These are phyloP conservation scores for Daktulosphaira vitifoliae DNA, from an alignment of 1,140 invertebrate species.

Conservation along the genomic window DNA sequence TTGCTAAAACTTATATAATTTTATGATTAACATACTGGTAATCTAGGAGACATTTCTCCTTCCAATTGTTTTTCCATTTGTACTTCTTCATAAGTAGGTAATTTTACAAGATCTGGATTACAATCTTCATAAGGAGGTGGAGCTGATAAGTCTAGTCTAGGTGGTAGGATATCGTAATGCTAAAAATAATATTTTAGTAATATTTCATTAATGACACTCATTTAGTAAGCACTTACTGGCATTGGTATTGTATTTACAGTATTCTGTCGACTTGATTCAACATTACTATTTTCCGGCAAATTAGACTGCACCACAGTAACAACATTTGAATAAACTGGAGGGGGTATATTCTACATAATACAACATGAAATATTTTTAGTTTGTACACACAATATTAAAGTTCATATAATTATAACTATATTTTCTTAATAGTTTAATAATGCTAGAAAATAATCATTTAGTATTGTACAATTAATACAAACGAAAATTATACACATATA, in stretches of 20 bases:
- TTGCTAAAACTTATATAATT: too few relatives aligned
- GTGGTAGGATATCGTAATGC: conserved; percentile 57
- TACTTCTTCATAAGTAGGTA: conserved; percentile 85
- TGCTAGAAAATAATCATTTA: too few relatives aligned
- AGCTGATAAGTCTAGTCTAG: conserved; percentile 69
- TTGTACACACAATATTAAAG: too few relatives aligned
- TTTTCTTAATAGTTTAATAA: too few relatives aligned
- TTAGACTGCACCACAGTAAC: not conserved
- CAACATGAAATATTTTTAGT: too few relatives aligned
- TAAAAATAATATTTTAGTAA: not conserved
- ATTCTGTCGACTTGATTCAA: too few relatives aligned
- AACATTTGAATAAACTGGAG: conserved; percentile 8
- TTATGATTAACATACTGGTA: conserved; percentile 23
- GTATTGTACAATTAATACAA: too few relatives aligned
- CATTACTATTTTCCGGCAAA: conserved; percentile 9
- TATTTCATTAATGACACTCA: not conserved
- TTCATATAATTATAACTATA: too few relatives aligned
- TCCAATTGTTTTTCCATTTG: conserved; percentile 73
- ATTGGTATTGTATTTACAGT: not conserved
- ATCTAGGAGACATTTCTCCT: conserved; percentile 45
- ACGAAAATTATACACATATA: too few relatives aligned
- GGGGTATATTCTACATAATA: conserved; percentile 17
- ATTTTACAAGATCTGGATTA: conserved; percentile 48
- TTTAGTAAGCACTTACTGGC: not conserved
- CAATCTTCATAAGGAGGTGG: conserved; percentile 74